Percentiles rank a stretch among this genome's conserved stretches.
These are phyloP conservation scores for Vespertilio murinus DNA, from an alignment of 2,797 vertebrate species.

Conservation along the genomic window DNA sequence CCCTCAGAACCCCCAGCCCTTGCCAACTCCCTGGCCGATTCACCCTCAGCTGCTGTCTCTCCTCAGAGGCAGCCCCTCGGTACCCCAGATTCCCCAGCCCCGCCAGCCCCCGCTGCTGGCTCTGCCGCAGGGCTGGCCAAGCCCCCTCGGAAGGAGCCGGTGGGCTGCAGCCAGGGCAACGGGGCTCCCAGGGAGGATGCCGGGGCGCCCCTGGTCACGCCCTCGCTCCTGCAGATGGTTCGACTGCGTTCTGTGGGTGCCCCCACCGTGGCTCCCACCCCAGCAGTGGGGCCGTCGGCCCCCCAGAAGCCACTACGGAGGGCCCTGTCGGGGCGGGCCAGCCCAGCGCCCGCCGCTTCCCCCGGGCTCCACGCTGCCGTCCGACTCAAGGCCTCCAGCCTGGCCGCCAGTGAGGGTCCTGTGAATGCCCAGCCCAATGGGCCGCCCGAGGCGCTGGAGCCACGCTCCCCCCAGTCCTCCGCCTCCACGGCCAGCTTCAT, in stretches of 20 bases:
- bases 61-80: slow-evolving; percentile 33
- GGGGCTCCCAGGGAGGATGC: slow-evolving; percentile 91
- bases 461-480: slow-evolving; percentile 85
- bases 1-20: background rate
- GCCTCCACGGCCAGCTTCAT: slow-evolving; percentile 95
- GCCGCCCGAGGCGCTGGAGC: background rate
- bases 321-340: slow-evolving; percentile 85
- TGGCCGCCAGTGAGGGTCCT: slow-evolving; percentile 81
- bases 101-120: background rate
- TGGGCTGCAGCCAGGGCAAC: slow-evolving; percentile 85
- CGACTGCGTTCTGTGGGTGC: slow-evolving; percentile 90
- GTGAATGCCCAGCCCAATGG: slow-evolving; percentile 71
- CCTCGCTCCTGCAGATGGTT: slow-evolving; percentile 97
- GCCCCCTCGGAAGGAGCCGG: slow-evolving; percentile 84
- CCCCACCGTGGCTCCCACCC: slow-evolving; percentile 66
- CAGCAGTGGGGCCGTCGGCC: background rate
- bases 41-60: background rate
- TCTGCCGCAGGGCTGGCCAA: slow-evolving; percentile 55
- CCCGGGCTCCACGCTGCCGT: slow-evolving; percentile 91
- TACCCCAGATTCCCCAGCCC: background rate
- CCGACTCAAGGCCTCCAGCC: slow-evolving; percentile 89
- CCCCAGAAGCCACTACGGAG: slow-evolving; percentile 88
- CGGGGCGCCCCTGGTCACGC: slow-evolving; percentile 93
- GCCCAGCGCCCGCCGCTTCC: slow-evolving; percentile 81
- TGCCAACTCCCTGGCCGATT: background rate